Conservation (phyloP, 2,113 vertebrate genomes). For the Sialia sialis region DNA sequence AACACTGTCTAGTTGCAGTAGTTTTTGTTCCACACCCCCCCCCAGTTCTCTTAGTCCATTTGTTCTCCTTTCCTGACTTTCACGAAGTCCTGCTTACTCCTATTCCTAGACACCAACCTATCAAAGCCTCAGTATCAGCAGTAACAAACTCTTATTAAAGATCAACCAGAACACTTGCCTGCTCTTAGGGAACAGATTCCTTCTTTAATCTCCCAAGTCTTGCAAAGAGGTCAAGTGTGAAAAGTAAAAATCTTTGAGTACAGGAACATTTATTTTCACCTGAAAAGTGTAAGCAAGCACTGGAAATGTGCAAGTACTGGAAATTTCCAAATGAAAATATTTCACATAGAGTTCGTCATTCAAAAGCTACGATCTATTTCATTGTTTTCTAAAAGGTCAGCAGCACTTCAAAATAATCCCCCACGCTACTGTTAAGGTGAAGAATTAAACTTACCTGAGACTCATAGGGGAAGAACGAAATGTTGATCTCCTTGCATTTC, state of each 20-base stretch:
- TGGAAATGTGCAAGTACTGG: neutral
- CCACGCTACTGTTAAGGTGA: neutral
- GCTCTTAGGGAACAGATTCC: neutral
- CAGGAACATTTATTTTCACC: neutral
- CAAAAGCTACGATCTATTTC: neutral
- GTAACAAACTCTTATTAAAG: neutral
- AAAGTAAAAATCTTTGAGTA: neutral
- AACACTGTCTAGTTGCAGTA: neutral
- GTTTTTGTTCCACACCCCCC: neutral
- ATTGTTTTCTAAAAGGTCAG: neutral
- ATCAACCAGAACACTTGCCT: neutral
- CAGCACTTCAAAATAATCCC: neutral
- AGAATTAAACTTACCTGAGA: conserved; percentile 79
- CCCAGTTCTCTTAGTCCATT: neutral
- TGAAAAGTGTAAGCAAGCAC: neutral
- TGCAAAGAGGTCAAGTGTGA: neutral
- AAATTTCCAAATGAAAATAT: neutral
- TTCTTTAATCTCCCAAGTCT: neutral
- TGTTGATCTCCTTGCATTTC: conserved; percentile 91
- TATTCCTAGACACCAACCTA: neutral
- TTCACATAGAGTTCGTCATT: neutral
- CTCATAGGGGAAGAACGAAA: conserved; percentile 90
- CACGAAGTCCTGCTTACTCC: neutral
- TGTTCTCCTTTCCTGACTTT: neutral
- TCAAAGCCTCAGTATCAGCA: neutral